These are phyloP conservation scores for Caenorhabditis brenneri DNA, from an alignment of 1,140 invertebrate species.

Conservation along the genomic window DNA sequence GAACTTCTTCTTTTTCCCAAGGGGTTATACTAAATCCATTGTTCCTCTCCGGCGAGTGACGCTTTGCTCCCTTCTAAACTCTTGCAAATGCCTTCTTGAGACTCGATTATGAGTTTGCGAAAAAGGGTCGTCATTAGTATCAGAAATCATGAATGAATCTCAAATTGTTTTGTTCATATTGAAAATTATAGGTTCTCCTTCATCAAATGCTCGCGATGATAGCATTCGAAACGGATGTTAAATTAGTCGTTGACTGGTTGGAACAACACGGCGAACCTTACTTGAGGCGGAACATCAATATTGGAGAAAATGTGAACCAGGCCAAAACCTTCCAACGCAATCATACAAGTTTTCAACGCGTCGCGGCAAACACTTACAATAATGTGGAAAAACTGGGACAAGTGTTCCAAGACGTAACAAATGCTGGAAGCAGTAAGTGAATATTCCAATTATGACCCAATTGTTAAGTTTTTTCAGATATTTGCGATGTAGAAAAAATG, in stretches of 20 bases:
- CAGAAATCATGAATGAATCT: no score
- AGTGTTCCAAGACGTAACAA: conserved; percentile 79
- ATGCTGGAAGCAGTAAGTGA: conserved; percentile 21
- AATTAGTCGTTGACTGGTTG: conserved; percentile 90
- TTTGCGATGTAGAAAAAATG: conserved; percentile 48
- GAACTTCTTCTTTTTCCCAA: no score
- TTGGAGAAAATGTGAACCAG: conserved; percentile 80
- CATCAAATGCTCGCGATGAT: conserved; percentile 40
- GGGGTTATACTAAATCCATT: no score
- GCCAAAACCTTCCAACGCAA: conserved; percentile 88
- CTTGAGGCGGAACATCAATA: conserved; percentile 90
- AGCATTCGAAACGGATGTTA: conserved; percentile 53
- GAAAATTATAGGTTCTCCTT: conserved; percentile 48
- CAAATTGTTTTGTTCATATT: not conserved
- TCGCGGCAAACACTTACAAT: conserved; percentile 86
- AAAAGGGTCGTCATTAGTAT: no score
- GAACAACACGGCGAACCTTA: conserved; percentile 99
- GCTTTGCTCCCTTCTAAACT: no score
- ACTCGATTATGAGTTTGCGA: no score
- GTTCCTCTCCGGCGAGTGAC: no score
- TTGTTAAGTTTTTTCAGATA: not conserved
- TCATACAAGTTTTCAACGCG: conserved; percentile 61
- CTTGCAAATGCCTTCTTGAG: not conserved
- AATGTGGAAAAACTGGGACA: conserved; percentile 97
- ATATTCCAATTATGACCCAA: not conserved